Evolutionary conservation across 2,797 vertebrate species (phyloP), one percentile per base, ranked within the genome.

Genomic region (Anolis apletophallus): DNA sequence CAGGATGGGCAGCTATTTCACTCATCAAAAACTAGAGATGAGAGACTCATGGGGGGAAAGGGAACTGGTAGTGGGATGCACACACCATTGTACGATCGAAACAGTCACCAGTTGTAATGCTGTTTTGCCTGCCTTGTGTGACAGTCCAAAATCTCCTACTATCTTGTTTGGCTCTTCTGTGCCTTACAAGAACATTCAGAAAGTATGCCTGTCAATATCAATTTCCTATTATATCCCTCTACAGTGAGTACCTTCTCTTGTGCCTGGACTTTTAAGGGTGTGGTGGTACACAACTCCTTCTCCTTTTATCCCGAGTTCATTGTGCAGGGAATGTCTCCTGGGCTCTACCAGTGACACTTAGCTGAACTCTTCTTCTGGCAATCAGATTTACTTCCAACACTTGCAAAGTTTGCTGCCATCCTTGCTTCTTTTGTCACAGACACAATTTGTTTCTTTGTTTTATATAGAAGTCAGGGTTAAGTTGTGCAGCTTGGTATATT

Each of bases 381-480:
- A 87, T 87, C 91, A 92, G 92, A 93, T 94, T 94, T 92, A 92
- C 90, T 92, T 93, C 92, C 93, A 92, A 84, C 87, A 85, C 92
- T 93, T 85, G 71, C 83, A 85, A 85, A 85, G 93, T 92, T 91
- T 83, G 2, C 87, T 91, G 85, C 85, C 87, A 0, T 0, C 57
- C 91, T 87, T 84, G 90, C 83, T 92, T 86, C 92, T 92, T 93
- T 94, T 93, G 92, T 95, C 94, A 91, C 73, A 87, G 89, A 69
- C 2, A 34, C 77, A 90, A 93, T 92, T 86, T 92, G 89, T 91
- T 86, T 88, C 86, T 83, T 0, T 80, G 88, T 90, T 93, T 92
- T 91, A 85, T 92, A 88, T 71, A 91, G 91, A 93, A 94, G 94
- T 89, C 88, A 85, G 85, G 88, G 93, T 90, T 93, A 90, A 94